These are phyloP conservation scores for Sturnira hondurensis DNA, from an alignment of 2,113 vertebrate species.

Conservation along the genomic window DNA sequence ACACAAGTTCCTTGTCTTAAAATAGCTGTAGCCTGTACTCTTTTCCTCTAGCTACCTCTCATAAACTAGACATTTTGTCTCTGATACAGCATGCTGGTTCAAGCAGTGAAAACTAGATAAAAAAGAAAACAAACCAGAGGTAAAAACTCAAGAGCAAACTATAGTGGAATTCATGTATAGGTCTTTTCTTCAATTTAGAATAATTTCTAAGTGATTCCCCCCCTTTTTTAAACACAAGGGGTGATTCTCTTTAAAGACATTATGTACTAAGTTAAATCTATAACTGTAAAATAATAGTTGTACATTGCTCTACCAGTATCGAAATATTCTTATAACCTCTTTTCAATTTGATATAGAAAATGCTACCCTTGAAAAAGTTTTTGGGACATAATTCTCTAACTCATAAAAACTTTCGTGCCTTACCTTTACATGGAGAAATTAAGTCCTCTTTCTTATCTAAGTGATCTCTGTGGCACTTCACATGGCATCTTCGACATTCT, in stretches of 20 bases:
- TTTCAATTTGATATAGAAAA: conserved; percentile 16
- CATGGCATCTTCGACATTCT: conserved; percentile 97
- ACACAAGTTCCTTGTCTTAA: neutral
- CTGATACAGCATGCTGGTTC: neutral
- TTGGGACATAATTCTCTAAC: neutral
- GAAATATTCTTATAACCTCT: neutral
- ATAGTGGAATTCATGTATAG: neutral
- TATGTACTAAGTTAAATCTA: neutral
- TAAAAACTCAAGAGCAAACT: neutral
- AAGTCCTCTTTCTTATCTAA: conserved; percentile 98
- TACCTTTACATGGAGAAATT: conserved; percentile 99
- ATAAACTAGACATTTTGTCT: neutral
- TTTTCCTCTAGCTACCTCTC: neutral
- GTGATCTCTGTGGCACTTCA: conserved; percentile 99
- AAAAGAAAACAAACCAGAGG: neutral
- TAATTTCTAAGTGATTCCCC: neutral
- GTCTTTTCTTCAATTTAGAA: neutral
- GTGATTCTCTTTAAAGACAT: neutral
- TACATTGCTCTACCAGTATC: neutral
- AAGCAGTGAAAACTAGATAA: neutral
- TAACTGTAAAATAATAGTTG: neutral
- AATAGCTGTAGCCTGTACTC: neutral
- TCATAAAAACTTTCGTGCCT: neutral
- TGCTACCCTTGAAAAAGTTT: neutral
- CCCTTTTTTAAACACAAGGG: neutral